These are phyloP conservation scores for Thermophis baileyi DNA, from an alignment of 2,113 vertebrate species.

Conservation along the genomic window DNA sequence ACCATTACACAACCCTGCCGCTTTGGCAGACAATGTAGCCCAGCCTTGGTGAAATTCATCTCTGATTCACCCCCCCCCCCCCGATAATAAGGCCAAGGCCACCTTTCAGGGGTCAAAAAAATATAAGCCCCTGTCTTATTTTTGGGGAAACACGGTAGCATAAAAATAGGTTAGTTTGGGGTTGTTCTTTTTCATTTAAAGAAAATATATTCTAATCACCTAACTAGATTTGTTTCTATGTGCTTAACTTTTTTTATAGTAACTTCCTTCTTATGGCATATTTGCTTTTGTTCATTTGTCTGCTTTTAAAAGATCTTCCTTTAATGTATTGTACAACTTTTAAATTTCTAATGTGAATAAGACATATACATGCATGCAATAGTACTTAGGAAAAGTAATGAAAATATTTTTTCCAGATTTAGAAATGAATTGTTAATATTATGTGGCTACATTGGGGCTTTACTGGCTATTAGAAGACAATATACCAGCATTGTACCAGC, in stretches of 20 bases:
- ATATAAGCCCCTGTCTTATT: no score
- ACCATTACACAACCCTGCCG: no score
- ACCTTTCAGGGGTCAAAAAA: no score
- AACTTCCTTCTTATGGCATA: neutral
- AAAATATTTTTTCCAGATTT: conserved; percentile 64
- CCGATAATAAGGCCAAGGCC: no score
- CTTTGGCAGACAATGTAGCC: no score
- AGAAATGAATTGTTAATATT: conserved; percentile 93
- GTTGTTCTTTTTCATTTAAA: neutral
- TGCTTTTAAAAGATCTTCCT: neutral
- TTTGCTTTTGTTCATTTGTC: neutral
- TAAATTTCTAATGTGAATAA: neutral
- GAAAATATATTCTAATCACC: neutral
- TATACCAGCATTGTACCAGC: conserved; percentile 92
- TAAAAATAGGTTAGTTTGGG: neutral
- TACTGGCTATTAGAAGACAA: conserved; percentile 85
- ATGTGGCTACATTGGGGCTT: conserved; percentile 87
- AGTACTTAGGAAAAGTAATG: neutral
- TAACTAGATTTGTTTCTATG: neutral
- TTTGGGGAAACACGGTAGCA: no score
- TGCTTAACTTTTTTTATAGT: neutral
- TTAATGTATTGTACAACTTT: neutral
- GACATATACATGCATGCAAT: neutral
- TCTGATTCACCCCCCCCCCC: no score
- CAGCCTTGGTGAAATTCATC: no score